These are phyloP conservation scores for Trichogramma pretiosum DNA, from an alignment of 1,140 invertebrate species.

Conservation along the genomic window DNA sequence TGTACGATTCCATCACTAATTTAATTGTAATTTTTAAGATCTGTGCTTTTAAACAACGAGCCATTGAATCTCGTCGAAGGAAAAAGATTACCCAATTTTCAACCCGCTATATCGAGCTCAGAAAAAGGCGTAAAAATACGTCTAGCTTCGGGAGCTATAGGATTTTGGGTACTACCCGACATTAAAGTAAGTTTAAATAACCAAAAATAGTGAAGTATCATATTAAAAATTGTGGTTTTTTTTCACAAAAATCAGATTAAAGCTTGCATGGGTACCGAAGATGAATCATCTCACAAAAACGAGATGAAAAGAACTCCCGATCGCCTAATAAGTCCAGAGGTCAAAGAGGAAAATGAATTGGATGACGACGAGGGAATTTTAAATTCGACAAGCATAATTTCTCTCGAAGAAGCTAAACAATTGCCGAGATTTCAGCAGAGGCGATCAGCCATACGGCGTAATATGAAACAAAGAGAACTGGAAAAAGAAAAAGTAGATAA, in stretches of 20 bases:
- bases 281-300: slow-evolving; percentile 16
- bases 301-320: slow-evolving; percentile 16
- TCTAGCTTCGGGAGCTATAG: slow-evolving; percentile 47
- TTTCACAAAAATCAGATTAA: slow-evolving; percentile 21
- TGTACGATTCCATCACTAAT: not conserved
- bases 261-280: slow-evolving; percentile 22
- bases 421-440: not conserved
- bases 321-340: slow-evolving; percentile 1
- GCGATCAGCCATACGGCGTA: not conserved
- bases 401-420: not conserved
- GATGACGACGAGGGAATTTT: slow-evolving; percentile 2
- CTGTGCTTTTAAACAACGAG: slow-evolving; percentile 45
- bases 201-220: slow-evolving; percentile 12
- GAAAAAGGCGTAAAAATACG: slow-evolving; percentile 41
- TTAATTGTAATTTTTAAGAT: slow-evolving; percentile 29
- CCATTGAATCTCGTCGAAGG: slow-evolving; percentile 39
- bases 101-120: slow-evolving; percentile 40
- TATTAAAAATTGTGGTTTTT: slow-evolving; percentile 1
- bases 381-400: not conserved
- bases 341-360: slow-evolving; percentile 5
- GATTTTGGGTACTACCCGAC: slow-evolving; percentile 52
- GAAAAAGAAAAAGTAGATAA: slow-evolving; percentile 16
- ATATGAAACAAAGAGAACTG: slow-evolving; percentile 11
- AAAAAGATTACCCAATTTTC: slow-evolving; percentile 37
- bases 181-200: slow-evolving; percentile 35